Percentiles rank a stretch among this genome's conserved stretches.
phyloP scores from a whole-genome alignment of 2,888 invertebrate species.

The Galerucella nymphaeae region DNA sequence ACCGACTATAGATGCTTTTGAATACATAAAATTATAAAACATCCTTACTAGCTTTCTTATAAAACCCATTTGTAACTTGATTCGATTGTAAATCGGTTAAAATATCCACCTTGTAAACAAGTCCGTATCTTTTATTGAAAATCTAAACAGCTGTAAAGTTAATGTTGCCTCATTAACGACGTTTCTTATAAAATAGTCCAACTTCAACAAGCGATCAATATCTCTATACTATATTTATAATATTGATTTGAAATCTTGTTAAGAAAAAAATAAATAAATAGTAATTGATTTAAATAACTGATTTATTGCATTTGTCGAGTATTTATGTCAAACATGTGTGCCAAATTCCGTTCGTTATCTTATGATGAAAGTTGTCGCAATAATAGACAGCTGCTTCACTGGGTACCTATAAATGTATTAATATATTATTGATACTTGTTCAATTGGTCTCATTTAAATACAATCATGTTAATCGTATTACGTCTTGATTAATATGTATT shows the following conservation, averaged over 20 bases:
- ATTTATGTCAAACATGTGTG: constrained; percentile 43
- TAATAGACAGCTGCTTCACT: constrained; percentile 36
- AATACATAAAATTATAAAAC: background rate
- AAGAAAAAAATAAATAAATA: constrained; percentile 4
- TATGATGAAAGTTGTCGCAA: constrained; percentile 31
- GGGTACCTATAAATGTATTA: constrained; percentile 31
- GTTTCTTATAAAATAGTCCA: constrained; percentile 13
- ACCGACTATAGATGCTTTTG: too few species aligned
- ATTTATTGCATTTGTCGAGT: constrained; percentile 29
- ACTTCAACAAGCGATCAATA: constrained; percentile 5
- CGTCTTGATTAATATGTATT: background rate
- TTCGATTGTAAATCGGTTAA: background rate
- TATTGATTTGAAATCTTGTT: constrained; percentile 17
- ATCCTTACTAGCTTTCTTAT: background rate
- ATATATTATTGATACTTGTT: constrained; percentile 12
- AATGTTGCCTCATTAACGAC: constrained; percentile 18
- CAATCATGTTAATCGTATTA: background rate
- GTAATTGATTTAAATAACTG: constrained; percentile 23
- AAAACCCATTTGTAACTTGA: background rate
- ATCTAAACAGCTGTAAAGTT: constrained; percentile 7
- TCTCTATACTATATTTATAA: constrained; percentile 20
- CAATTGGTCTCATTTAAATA: constrained; percentile 12
- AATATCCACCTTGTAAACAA: constrained; percentile 3
- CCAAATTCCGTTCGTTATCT: constrained; percentile 39
- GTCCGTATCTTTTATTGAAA: background rate